phyloP scores from a whole-genome alignment of 2,113 vertebrate species.

The Toxotes chatareus region DNA sequence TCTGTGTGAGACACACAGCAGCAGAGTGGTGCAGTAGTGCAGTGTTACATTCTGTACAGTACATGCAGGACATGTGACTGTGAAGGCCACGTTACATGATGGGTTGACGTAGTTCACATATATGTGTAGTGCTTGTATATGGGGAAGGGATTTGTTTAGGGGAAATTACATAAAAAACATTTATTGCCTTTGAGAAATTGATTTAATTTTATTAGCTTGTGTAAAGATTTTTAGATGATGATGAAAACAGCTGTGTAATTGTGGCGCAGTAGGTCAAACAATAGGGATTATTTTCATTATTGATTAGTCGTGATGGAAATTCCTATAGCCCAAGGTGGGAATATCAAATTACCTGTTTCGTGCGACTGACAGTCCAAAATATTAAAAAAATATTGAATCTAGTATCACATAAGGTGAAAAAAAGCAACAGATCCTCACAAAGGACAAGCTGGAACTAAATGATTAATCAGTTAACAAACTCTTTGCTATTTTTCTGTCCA shows the following conservation, averaged over 20 bases:
- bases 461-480: constrained; percentile 1
- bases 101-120: background rate
- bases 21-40: background rate
- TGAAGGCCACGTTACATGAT: constrained; percentile 22
- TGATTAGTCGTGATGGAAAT: background rate
- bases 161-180: background rate
- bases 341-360: no score
- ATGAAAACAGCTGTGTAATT: background rate
- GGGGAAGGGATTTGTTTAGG: background rate
- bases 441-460: background rate
- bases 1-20: background rate
- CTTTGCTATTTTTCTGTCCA: background rate
- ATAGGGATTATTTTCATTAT: background rate
- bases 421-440: background rate
- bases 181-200: background rate
- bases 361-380: no score
- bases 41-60: constrained; percentile 2
- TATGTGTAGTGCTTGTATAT: background rate
- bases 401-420: background rate
- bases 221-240: background rate
- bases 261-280: background rate
- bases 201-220: background rate
- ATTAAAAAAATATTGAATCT: background rate
- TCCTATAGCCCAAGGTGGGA: background rate
- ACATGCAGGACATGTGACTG: background rate